phyloP scores from a whole-genome alignment of 37 sponge, comb jelly and placozoan species.

The Ianthella basta region DNA sequence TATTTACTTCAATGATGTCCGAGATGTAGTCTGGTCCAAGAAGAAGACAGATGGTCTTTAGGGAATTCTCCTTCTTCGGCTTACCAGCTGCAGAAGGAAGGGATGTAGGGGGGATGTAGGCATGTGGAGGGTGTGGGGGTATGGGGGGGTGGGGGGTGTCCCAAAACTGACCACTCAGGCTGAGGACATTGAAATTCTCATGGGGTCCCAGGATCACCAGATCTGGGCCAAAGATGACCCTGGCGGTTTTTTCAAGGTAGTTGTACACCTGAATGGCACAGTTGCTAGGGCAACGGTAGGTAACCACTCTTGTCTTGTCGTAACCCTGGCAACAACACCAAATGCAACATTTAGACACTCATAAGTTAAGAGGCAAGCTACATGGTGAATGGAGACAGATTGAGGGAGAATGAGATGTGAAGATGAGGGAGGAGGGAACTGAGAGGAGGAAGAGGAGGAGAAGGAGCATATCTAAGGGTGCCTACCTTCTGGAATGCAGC shows the following conservation, averaged over 20 bases:
- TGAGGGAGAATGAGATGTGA: too few relatives aligned
- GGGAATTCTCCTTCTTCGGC: slow-evolving; percentile 86
- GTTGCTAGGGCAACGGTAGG: slow-evolving; percentile 91
- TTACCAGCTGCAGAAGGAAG: slow-evolving; percentile 75
- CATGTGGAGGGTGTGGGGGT: neutral
- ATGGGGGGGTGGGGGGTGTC: slow-evolving; percentile 29
- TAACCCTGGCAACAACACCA: slow-evolving; percentile 38
- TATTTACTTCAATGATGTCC: slow-evolving; percentile 71
- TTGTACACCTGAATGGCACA: slow-evolving; percentile 93
- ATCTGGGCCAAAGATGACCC: slow-evolving; percentile 95
- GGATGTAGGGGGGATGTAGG: neutral
- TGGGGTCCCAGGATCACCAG: slow-evolving; percentile 88
- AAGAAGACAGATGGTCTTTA: slow-evolving; percentile 81
- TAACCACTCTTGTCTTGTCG: slow-evolving; percentile 78
- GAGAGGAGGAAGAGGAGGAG: too few relatives aligned
- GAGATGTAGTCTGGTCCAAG: slow-evolving; percentile 94
- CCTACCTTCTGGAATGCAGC: slow-evolving; percentile 48
- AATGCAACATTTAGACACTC: neutral
- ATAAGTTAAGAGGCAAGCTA: too few relatives aligned
- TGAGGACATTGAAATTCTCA: slow-evolving; percentile 93
- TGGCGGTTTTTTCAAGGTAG: slow-evolving; percentile 82
- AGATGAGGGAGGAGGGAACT: too few relatives aligned
- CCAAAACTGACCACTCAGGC: slow-evolving; percentile 73
- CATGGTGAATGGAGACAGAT: too few relatives aligned
- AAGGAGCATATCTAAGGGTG: too few relatives aligned